phyloP scores from a whole-genome alignment of 1,140 invertebrate species.

The Papilio aristodemus region DNA sequence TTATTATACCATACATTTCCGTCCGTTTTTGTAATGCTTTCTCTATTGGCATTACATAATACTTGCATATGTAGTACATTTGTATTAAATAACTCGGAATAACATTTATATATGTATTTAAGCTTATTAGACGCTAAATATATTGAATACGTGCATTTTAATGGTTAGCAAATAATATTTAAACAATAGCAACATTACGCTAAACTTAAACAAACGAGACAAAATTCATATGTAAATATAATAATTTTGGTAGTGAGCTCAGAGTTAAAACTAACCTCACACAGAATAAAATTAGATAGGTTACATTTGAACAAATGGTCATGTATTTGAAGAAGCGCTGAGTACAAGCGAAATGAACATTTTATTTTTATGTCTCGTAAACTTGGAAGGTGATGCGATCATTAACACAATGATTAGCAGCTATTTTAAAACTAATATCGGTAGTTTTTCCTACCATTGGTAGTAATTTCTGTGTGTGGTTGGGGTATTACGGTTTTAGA shows the following conservation, averaged over 20 bases:
- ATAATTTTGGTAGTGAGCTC: slow-evolving; percentile 28
- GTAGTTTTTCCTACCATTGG: background rate
- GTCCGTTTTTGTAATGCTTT: slow-evolving; percentile 34
- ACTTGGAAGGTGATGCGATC: background rate
- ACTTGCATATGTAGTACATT: slow-evolving; percentile 32
- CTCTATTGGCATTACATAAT: slow-evolving; percentile 31
- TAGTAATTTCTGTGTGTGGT: slow-evolving; percentile 39
- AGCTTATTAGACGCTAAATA: slow-evolving; percentile 31
- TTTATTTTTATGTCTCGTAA: background rate
- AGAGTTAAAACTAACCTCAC: slow-evolving; percentile 30
- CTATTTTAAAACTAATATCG: background rate
- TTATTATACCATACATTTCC: slow-evolving; percentile 32
- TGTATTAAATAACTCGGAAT: slow-evolving; percentile 29
- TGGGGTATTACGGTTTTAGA: slow-evolving; percentile 31
- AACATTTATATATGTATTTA: slow-evolving; percentile 27
- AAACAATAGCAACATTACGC: slow-evolving; percentile 14
- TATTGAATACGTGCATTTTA: slow-evolving; percentile 18
- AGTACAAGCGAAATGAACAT: slow-evolving; percentile 1
- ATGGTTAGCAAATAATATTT: slow-evolving; percentile 22
- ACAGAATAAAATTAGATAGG: slow-evolving; percentile 28
- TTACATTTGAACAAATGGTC: background rate
- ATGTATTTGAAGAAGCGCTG: background rate
- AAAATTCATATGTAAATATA: slow-evolving; percentile 25
- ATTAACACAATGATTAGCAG: background rate
- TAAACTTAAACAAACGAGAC: slow-evolving; percentile 17